phyloP scores from a whole-genome alignment of 2,113 vertebrate species.

The Hippolais icterina region DNA sequence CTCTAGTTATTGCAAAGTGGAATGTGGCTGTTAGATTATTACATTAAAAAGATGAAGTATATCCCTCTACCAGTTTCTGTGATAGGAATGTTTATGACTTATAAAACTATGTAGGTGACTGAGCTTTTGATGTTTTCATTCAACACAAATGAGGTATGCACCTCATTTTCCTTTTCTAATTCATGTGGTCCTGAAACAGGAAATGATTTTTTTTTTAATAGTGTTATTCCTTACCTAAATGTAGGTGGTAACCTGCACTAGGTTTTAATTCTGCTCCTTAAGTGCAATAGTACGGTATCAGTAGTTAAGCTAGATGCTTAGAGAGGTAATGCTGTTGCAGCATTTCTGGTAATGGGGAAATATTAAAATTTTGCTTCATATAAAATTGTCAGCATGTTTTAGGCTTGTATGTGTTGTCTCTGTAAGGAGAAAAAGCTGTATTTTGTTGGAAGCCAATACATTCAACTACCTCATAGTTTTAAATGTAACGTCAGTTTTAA shows the following conservation, averaged over 20 bases:
- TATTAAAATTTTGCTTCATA: neutral
- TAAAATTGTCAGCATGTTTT: neutral
- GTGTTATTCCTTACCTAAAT: neutral
- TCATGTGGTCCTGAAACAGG: neutral
- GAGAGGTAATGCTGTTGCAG: neutral
- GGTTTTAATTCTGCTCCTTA: neutral
- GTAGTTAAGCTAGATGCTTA: neutral
- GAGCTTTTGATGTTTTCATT: neutral
- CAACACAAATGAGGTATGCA: neutral
- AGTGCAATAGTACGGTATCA: neutral
- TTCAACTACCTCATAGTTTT: neutral
- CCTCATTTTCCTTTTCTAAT: neutral
- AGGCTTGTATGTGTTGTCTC: neutral
- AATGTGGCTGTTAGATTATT: neutral
- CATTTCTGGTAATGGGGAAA: neutral
- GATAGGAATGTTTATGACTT: neutral
- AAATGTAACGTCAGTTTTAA: neutral
- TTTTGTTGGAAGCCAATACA: neutral
- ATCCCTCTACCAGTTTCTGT: neutral
- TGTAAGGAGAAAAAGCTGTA: neutral
- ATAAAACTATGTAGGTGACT: neutral
- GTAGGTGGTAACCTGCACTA: neutral
- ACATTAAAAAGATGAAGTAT: neutral
- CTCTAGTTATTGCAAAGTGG: neutral
- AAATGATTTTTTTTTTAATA: neutral